Conservation (phyloP, 2,797 vertebrate species). For the Tragopan temminckii region DNA sequence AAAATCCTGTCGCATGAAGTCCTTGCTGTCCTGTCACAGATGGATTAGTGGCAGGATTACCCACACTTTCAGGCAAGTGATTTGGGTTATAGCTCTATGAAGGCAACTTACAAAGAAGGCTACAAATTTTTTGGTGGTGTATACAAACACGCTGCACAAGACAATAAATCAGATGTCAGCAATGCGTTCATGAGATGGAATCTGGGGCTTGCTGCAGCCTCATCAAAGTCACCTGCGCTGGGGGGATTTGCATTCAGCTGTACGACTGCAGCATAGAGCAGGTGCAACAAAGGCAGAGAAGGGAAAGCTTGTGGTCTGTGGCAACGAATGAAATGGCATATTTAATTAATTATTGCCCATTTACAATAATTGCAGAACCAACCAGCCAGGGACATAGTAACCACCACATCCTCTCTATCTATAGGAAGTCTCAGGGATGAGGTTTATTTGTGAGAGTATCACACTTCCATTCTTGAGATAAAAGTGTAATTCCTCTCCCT, state of each 20-base stretch:
- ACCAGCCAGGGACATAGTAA: background rate
- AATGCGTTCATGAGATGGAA: background rate
- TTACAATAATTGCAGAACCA: background rate
- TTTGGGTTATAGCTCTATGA: background rate
- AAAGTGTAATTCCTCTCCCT: background rate
- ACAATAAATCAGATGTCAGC: background rate
- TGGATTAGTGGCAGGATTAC: conserved; percentile 17
- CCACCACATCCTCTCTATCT: background rate
- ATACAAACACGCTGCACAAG: background rate
- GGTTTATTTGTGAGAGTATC: background rate
- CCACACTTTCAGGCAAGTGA: background rate
- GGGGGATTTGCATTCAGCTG: background rate
- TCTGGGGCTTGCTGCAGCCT: background rate
- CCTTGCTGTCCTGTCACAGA: background rate
- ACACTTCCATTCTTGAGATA: background rate
- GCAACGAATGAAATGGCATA: background rate
- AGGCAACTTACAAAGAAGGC: background rate
- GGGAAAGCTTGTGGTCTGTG: background rate
- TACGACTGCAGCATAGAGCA: background rate
- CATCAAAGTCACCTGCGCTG: fast-evolving
- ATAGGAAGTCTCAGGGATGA: background rate
- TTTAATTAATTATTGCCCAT: background rate
- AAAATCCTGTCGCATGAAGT: background rate
- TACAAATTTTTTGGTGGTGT: background rate
- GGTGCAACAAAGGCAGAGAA: fast-evolving